A percentile compares a stretch with the other conserved stretches of the same genome.
These are phyloP conservation scores for Tragopan temminckii DNA, from an alignment of 2,797 vertebrate genomes.

Conservation along the genomic window DNA sequence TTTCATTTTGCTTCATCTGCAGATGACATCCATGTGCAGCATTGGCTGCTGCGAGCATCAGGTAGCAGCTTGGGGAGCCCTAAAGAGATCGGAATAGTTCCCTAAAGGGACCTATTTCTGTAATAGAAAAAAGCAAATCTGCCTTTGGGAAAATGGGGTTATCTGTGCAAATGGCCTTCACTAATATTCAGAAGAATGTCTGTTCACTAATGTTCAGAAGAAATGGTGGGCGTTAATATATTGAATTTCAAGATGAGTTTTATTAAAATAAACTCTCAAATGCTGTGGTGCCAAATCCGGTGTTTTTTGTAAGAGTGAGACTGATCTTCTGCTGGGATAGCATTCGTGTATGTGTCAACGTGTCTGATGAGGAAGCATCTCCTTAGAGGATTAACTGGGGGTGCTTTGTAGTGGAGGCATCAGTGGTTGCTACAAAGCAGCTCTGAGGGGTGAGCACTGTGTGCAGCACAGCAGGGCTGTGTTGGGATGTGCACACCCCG, in stretches of 20 bases:
- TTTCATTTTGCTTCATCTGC: conserved; percentile 3
- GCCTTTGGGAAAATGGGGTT: neutral
- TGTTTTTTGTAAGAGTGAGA: conserved; percentile 62
- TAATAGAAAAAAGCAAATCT: neutral
- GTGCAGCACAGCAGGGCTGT: neutral
- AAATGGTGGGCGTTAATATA: neutral
- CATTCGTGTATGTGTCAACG: fast-evolving
- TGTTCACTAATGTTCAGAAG: neutral
- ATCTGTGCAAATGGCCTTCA: neutral
- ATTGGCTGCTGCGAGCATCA: neutral
- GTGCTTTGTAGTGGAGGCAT: neutral
- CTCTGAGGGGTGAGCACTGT: neutral
- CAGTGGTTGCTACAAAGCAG: neutral
- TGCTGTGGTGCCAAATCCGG: conserved; percentile 60
- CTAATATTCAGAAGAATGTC: neutral
- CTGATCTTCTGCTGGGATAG: neutral
- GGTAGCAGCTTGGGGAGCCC: neutral
- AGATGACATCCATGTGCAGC: neutral
- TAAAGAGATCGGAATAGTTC: neutral
- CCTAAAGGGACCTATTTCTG: neutral
- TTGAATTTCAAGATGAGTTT: neutral
- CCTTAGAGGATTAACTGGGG: neutral
- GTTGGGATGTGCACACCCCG: fast-evolving
- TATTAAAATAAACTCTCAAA: conserved; percentile 54
- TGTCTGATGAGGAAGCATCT: neutral